Conservation (phyloP, 1,140 invertebrate genomes). For the Atta cephalotes region DNA sequence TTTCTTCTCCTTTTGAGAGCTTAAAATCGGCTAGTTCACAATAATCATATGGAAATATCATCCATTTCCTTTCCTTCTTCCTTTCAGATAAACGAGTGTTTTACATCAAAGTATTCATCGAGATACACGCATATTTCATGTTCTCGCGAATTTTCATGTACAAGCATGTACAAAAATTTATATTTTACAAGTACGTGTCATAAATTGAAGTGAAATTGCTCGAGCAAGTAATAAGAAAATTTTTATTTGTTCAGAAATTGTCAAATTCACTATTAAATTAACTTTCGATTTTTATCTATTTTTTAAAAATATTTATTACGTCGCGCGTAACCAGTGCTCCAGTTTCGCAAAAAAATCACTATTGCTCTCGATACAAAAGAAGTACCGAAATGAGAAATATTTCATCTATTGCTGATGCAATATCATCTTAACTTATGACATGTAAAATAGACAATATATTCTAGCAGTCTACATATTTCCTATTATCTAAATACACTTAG, state of each 20-base stretch:
- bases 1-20: not conserved
- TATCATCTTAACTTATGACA: constrained; percentile 16
- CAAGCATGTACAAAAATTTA: constrained; percentile 39
- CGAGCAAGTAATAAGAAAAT: not conserved
- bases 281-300: not conserved
- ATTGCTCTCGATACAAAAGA: not conserved
- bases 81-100: constrained; percentile 29
- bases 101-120: constrained; percentile 2
- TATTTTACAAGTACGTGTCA: constrained; percentile 29
- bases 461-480: constrained; percentile 59
- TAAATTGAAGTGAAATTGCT: constrained; percentile 31
- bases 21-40: constrained; percentile 16
- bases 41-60: constrained; percentile 2
- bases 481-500: constrained; percentile 38
- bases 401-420: not conserved
- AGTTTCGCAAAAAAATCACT: not conserved
- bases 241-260: not conserved
- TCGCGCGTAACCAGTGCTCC: not conserved
- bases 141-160: constrained; percentile 32
- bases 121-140: not conserved
- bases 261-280: not conserved
- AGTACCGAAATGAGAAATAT: not conserved
- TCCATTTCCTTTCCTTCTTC: not conserved
- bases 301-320: not conserved
- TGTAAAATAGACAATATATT: constrained; percentile 49